Conservation (phyloP, 2,888 invertebrate genomes). For the Aquatica leii region DNA sequence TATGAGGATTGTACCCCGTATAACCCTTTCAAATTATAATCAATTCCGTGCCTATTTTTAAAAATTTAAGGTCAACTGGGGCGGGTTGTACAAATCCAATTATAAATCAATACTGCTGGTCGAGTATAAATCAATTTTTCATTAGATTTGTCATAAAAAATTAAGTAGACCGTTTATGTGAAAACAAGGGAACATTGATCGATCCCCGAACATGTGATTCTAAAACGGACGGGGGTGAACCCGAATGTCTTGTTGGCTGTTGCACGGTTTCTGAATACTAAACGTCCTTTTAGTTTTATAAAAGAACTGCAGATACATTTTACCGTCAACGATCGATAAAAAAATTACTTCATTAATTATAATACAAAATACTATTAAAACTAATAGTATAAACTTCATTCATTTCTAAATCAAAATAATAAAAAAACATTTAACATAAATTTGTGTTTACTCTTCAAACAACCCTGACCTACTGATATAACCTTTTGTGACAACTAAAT, state of each 20-base stretch:
- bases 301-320: constrained; percentile 35
- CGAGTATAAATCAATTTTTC: too few relatives aligned
- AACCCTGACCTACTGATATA: constrained; percentile 26
- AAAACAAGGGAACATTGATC: constrained; percentile 35
- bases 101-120: too few relatives aligned
- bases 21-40: too few relatives aligned
- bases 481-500: background rate
- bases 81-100: too few relatives aligned
- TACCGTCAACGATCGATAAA: constrained; percentile 31
- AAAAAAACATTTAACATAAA: constrained; percentile 12
- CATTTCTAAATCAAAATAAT: too few relatives aligned
- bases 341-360: constrained; percentile 1
- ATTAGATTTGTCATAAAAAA: background rate
- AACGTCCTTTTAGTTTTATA: constrained; percentile 34
- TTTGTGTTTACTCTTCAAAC: constrained; percentile 17
- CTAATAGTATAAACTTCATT: too few relatives aligned
- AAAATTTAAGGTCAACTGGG: too few relatives aligned
- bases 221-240: constrained; percentile 36
- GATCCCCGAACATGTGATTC: constrained; percentile 39
- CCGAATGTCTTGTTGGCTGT: constrained; percentile 35
- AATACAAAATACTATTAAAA: too few relatives aligned
- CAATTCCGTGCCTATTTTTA: too few relatives aligned
- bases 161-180: constrained; percentile 9
- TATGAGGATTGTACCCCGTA: too few relatives aligned
- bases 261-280: constrained; percentile 38